Evolutionary conservation across 2,797 vertebrate genomes (phyloP), one percentile per base, ranked within the genome.

Genomic region (Lepus oiostolus): DNA sequence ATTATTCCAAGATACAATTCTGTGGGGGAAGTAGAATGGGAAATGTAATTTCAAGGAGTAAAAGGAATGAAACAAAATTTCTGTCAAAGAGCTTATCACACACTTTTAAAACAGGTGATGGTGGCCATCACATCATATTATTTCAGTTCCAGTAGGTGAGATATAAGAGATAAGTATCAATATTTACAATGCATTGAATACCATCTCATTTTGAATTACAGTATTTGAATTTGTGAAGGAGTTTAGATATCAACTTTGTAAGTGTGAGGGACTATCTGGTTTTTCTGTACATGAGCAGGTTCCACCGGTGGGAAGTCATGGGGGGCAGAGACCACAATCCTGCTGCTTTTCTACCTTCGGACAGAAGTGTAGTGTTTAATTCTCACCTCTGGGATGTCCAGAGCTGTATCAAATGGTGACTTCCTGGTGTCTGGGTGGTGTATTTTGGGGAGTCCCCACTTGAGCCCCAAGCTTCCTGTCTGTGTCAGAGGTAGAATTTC

Each of bases 51-150:
- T 81, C 77, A 70, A 93, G 13, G 50, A 82, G 7, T 42, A 70
- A 91, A 95, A 88, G 30, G 52, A 93, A 91, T 12, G 17, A 91
- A 70, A 35, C n/a, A 93, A 93, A 94, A 93, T 85, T 88, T 91
- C 68, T 96, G 47, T 81, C 87, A 89, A 95, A 89, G 88, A 83
- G 60, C 60, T 92, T 95, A 86, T 90, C 91, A 85, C 60, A 8
- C 63, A 77, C 50, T 58, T 94, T 91, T 74, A 54, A 93, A 88
- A 93, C 52, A 50, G 80, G 88, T 95, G 54, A 83, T 21, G 22
- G 42, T 60, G 65, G 83, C 60, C 88, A 67, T 86, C 84, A 82
- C 65, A 70, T 81, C 80, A 82, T 72, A 35, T 35, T 70, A 90
- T 52, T 94, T 96, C 14, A 12, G 88, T 91, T 79, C 42, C 47